Conservation (phyloP, 2,113 vertebrate species). For the Brachyistius frenatus region DNA sequence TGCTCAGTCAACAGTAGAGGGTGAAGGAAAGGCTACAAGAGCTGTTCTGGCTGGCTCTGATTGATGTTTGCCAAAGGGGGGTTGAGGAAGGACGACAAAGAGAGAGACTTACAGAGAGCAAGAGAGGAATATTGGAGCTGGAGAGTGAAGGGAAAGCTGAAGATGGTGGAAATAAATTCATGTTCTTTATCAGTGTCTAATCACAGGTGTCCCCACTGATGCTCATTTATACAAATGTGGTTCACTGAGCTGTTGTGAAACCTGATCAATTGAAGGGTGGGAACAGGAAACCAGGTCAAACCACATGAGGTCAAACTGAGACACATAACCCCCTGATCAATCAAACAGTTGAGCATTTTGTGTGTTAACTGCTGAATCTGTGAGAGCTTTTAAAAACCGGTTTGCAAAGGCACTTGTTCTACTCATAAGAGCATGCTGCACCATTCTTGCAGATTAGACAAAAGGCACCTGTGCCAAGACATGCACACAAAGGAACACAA, state of each 20-base stretch:
- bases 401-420: not conserved
- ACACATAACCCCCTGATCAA: conserved; percentile 13
- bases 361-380: not conserved
- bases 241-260: conserved; percentile 23
- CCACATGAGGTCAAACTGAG: conserved; percentile 18
- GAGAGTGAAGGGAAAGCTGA: conserved; percentile 4
- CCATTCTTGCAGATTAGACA: conserved; percentile 38
- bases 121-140: not conserved
- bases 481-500: conserved; percentile 36
- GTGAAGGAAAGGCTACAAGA: conserved; percentile 63
- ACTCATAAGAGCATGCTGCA: conserved; percentile 24
- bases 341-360: not conserved
- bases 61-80: conserved; percentile 41
- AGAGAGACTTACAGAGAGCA: conserved; percentile 23
- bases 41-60: conserved; percentile 52
- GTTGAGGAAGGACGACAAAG: not conserved
- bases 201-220: conserved; percentile 16
- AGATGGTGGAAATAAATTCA: conserved; percentile 9
- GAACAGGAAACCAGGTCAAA: conserved; percentile 45
- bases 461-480: conserved; percentile 53
- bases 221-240: conserved; percentile 19
- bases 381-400: conserved; percentile 34
- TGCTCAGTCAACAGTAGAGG: conserved; percentile 63
- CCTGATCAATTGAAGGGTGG: conserved; percentile 21
- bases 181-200: conserved; percentile 15